Evolutionary conservation across 2,888 invertebrate species (phyloP), one percentile per base, ranked within the genome.

Genomic region (Neria commutata): DNA sequence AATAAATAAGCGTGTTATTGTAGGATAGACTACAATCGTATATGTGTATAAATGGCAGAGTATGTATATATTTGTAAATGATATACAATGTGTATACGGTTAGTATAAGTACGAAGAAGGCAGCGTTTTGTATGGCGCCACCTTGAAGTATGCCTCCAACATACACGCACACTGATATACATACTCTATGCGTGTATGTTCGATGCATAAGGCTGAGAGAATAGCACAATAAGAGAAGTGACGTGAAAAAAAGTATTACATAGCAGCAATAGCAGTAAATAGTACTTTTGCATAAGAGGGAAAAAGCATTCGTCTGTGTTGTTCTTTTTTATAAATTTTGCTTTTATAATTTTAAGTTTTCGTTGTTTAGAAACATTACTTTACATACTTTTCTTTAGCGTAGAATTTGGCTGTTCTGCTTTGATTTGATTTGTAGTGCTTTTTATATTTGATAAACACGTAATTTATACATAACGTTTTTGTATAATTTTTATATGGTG

Each of bases 1-100:
- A 79, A 79, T 80, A 80, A 80, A 80, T 80, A 79, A 80, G 79
- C 79, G 74, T 79, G 76, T 77, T 78, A 72, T 79, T 79, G 78
- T 79, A 80, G 79, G 78, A 77, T 78, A 79, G 68, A 78, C 77
- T 77, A 77, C 77, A 77, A 77, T 42, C 19, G 42, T 29, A 29
- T 11, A 29, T 8, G 42, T 42, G 21, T 42, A 19, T 21, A 47
- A 45, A 37, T 50, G 19, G 19, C 10, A 26, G 25, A 24, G 21
- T n/a, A 40, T 49, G 37, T 50, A 21, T 21, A 29, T 25, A 40
- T 26, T 23, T 51, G 26, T 54, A 11, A 19, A 42, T 42, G 21
- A 19, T 42, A 42, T 17, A 19, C 42, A 37, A 37, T 42, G 19
- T 11, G n/a, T 42, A 42, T 42, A 42, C 21, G 21, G 42, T 42